phyloP scores from a whole-genome alignment of 2,113 vertebrate species.

The Rhinolophus ferrumequinum region DNA sequence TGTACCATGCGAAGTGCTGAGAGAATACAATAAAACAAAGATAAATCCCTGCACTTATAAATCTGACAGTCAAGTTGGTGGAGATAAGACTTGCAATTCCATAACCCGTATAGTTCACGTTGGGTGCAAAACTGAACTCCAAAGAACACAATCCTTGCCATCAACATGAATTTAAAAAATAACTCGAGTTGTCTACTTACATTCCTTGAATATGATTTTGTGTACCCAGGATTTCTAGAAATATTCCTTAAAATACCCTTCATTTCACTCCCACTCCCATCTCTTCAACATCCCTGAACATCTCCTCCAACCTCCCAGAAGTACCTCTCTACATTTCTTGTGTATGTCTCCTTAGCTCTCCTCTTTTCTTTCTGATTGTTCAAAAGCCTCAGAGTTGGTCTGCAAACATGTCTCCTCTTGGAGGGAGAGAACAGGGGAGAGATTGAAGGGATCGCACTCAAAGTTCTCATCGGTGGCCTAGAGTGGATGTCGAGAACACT shows the following conservation, averaged over 20 bases:
- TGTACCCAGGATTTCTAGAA: not conserved
- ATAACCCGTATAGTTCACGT: not conserved
- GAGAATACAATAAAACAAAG: constrained; percentile 3
- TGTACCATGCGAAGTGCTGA: not conserved
- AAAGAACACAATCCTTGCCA: not conserved
- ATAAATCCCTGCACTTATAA: not conserved
- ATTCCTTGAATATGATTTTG: not conserved
- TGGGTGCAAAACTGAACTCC: not conserved
- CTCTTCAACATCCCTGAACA: not conserved
- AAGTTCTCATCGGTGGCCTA: not conserved
- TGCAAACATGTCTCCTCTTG: not conserved
- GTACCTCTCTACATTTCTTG: not conserved
- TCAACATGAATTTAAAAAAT: not conserved
- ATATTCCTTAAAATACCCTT: not conserved
- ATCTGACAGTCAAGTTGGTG: not conserved
- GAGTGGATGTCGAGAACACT: not conserved
- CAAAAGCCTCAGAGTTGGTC: not conserved
- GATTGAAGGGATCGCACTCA: not conserved
- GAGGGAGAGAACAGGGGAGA: not conserved
- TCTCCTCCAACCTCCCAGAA: not conserved
- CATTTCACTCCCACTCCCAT: not conserved
- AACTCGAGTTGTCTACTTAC: not conserved
- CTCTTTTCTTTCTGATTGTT: not conserved
- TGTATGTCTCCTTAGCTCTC: not conserved
- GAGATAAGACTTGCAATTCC: not conserved